Base-by-base conservation (phyloP, 2,797 vertebrate species). In the Spondyliosoma cantharus region DNA sequence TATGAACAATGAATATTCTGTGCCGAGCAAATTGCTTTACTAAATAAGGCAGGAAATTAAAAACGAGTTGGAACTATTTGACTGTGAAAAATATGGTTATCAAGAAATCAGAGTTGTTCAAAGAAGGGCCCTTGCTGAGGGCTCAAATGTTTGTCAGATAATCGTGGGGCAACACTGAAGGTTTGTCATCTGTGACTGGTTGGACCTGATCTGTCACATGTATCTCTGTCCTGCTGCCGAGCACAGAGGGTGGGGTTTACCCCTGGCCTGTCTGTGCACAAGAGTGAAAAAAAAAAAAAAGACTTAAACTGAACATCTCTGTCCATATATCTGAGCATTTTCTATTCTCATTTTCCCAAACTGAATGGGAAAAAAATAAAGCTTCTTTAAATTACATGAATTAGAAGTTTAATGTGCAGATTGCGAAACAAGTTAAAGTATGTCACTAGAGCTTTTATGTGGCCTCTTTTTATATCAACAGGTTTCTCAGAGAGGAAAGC, bases 151-250 rank as follows among this genome's bases (percentile, higher is more conserved):
- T 81, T 87, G 90, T 90, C 85, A 93, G 83, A 90, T 90, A 90
- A 90, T 90, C 72, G 82, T 93, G 89, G 85, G 89, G 93, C 85
- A 88, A 94, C 92, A 83, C 85, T 81, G 76, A 86, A 90, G 93
- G 93, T 93, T 94, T 94, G 93, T 94, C 92, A 91, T 90, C 84
- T 74, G 76, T 88, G 91, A 96, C 95, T 94, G 94, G 95, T 94
- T 90, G 86, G 92, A 96, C 95, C 94, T 95, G 95, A 94, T 95
- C 89, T 88, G 94, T 95, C 90, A 90, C 92, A 93, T 93, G 85
- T 93, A 86, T 94, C 90, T 91, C 83, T 92, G 91, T 93, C 93
- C 93, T 94, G 90, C 90, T 81, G 81, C 86, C 53, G 71, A 93
- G 91, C 89, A 82, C 83, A 81, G 87, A 93, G 94, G 95, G 95